Evolutionary conservation across 2,797 vertebrate genomes (phyloP), one percentile per base, ranked within the genome.

Genomic region (Sitta carolinensis): DNA sequence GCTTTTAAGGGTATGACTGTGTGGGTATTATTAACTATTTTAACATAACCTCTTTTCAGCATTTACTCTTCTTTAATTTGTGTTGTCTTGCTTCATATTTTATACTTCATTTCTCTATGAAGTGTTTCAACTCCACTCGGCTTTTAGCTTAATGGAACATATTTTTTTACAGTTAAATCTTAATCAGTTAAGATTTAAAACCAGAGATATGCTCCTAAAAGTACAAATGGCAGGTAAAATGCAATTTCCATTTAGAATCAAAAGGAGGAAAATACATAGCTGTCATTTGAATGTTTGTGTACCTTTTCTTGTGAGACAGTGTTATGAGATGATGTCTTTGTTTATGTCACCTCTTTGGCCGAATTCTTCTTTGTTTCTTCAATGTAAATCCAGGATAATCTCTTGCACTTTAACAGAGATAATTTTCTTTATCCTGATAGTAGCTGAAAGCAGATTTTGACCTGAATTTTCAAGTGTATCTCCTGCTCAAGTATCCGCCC

Each of bases 391-490:
- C 54, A 66, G 48, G 47, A 70, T 83, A 85, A 91, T 85, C 75
- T 80, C 54, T 87, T 91, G 57, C 66, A 64, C 8, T 93, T 91
- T 43, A 72, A 38, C 11, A 68, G 61, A 87, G 12, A 45, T 81
- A 73, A 89, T 84, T 87, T 9, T 17, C 25, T 79, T 77, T 89
- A 83, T 85, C 34, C 61, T 89, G 38, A 51, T 54, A 87, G 17
- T 83, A 87, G 87, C n/a, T 72, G 51, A 93, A 95, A 93, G 66
- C 78, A 90, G 72, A 89, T 92, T 92, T 80, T 89, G 64, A 78
- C 84, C 42, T 94, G 74, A 40, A 81, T 80, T 94, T 83, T 92
- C 48, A 27, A 58, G 64, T 62, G 11, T 51, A 85, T 85, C 45
- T 93, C 34, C 42, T 87, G 18, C 75, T 91, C 38, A 67, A 87